These are phyloP conservation scores for Cephalopterus ornatus DNA, from an alignment of 2,113 vertebrate genomes.

Conservation along the genomic window DNA sequence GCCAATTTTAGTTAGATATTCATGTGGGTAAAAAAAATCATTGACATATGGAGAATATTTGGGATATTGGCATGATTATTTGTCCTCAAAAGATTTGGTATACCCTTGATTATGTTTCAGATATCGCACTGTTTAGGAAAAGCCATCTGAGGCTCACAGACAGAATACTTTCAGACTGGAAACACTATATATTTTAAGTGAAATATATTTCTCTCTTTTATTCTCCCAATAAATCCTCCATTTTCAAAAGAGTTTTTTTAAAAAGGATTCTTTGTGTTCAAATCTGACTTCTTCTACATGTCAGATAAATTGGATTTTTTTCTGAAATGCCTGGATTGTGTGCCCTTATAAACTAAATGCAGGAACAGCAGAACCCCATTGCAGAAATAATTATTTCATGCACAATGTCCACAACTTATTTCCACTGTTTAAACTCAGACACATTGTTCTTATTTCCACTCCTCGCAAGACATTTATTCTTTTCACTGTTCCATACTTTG, in stretches of 20 bases:
- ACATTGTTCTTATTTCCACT: constrained; percentile 78
- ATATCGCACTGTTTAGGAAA: constrained; percentile 12
- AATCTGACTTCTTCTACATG: constrained; percentile 6
- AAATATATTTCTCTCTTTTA: background rate
- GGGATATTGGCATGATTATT: background rate
- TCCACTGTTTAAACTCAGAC: constrained; percentile 73
- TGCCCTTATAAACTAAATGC: constrained; percentile 54
- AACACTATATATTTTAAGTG: background rate
- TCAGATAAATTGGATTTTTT: constrained; percentile 35
- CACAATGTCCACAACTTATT: constrained; percentile 43
- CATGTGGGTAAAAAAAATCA: background rate
- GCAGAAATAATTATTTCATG: constrained; percentile 68
- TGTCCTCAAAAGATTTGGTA: constrained; percentile 1
- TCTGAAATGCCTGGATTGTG: constrained; percentile 40
- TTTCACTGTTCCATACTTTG: constrained; percentile 63
- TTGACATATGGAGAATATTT: background rate
- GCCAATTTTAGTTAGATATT: background rate
- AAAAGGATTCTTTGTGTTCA: background rate
- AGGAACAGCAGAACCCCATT: constrained; percentile 40
- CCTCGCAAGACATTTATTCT: constrained; percentile 75
- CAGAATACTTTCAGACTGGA: background rate
- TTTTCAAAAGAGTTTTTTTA: background rate
- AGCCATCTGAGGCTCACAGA: background rate
- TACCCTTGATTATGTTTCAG: constrained; percentile 5
- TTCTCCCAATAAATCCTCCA: background rate